These are phyloP conservation scores for Cryptotis parvus DNA, from an alignment of 2,113 vertebrate species.

Conservation along the genomic window DNA sequence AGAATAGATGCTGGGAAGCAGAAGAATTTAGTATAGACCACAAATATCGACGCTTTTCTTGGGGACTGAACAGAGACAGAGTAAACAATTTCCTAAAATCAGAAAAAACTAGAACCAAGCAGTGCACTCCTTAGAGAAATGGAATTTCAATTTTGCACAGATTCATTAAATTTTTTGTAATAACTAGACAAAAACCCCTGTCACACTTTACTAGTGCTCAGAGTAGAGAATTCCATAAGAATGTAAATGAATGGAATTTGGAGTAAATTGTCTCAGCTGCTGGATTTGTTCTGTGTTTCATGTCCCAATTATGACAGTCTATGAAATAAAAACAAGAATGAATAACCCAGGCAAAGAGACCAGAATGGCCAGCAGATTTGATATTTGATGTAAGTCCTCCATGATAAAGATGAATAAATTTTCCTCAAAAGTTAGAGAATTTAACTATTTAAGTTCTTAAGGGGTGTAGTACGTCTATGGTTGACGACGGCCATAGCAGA, in stretches of 20 bases:
- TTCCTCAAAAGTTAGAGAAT: not conserved
- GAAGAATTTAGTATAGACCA: not conserved
- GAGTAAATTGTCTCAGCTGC: not conserved
- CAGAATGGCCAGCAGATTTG: not conserved
- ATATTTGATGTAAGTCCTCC: not conserved
- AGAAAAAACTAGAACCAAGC: not conserved
- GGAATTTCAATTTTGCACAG: not conserved
- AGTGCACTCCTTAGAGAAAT: not conserved
- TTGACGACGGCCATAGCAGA: not conserved
- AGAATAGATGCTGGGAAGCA: not conserved
- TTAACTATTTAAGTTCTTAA: too few relatives aligned
- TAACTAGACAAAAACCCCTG: not conserved
- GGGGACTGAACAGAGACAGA: not conserved
- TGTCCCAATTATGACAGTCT: not conserved
- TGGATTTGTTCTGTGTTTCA: not conserved
- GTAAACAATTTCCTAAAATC: not conserved
- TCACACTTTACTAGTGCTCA: fast-evolving
- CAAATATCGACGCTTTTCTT: not conserved
- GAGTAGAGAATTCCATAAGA: not conserved
- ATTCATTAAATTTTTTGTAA: not conserved
- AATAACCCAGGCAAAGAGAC: not conserved
- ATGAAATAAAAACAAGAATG: not conserved
- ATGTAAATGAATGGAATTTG: not conserved
- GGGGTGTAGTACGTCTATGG: not conserved
- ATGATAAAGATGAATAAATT: not conserved